Evolutionary conservation across 2,797 vertebrate species (phyloP).

Genomic region (Schizopygopsis pylzovi): DNA sequence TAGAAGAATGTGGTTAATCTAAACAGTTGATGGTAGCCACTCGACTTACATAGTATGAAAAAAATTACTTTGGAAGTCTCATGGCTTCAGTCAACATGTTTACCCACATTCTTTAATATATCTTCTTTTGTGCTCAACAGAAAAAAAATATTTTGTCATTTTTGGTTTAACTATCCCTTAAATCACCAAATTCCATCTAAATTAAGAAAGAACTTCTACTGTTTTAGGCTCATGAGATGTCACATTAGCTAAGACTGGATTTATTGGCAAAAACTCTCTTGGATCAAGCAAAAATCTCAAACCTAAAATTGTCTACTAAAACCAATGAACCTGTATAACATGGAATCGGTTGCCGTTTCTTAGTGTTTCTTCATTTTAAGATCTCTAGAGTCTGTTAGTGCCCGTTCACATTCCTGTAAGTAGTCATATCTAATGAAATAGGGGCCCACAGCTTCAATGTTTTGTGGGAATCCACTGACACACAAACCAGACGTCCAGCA

Average conservation of each 20-base stretch:
- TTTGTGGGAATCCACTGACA: conserved; percentile 69
- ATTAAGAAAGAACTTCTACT: not conserved
- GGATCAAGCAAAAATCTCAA: not conserved
- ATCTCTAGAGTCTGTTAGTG: conserved; percentile 24
- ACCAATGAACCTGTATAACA: not conserved
- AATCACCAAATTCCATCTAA: not conserved
- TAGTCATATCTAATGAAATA: conserved; percentile 79
- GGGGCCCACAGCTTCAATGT: conserved; percentile 69
- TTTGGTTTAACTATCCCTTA: not conserved
- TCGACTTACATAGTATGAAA: not conserved
- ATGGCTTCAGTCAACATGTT: not conserved
- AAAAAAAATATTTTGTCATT: not conserved
- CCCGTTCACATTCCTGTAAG: conserved; percentile 73
- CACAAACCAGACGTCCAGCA: conserved; percentile 72
- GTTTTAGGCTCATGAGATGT: not conserved
- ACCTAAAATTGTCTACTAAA: not conserved
- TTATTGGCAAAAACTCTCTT: not conserved
- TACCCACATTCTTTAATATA: not conserved
- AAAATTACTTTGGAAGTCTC: not conserved
- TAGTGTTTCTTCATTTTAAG: conserved; percentile 22
- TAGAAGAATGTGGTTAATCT: not conserved
- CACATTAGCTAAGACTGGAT: not conserved
- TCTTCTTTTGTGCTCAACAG: not conserved
- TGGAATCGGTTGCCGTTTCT: not conserved
- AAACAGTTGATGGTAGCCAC: not conserved